Percentiles rank a stretch among this genome's conserved stretches.
Evolutionary conservation across 2,113 vertebrate genomes (phyloP).

Genomic region (Nannospalax galili): DNA sequence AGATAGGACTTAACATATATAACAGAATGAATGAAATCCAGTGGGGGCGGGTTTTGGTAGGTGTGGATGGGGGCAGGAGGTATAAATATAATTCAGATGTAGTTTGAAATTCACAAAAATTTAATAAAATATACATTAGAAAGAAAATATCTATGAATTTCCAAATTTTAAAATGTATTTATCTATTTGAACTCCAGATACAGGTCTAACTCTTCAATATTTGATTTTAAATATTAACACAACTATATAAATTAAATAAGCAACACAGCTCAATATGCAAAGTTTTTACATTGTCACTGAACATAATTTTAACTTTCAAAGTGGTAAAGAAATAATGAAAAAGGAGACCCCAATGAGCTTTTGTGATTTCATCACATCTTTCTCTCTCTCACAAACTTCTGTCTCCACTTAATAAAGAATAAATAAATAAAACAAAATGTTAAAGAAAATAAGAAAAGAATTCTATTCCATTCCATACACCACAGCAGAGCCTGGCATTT

Average conservation of each 20-base stretch:
- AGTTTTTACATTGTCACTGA: background rate
- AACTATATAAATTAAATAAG: background rate
- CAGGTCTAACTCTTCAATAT: background rate
- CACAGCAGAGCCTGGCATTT: background rate
- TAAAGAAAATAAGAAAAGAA: background rate
- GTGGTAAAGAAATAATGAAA: background rate
- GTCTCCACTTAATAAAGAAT: background rate
- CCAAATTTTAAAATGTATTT: background rate
- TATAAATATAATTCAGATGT: too few species aligned
- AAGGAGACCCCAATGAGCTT: background rate
- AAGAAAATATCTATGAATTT: too few species aligned
- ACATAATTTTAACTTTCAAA: background rate
- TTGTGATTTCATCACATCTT: too few species aligned
- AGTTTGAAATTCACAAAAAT: too few species aligned
- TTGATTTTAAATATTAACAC: background rate
- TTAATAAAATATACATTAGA: too few species aligned
- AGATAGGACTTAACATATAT: too few species aligned
- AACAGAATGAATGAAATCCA: too few species aligned
- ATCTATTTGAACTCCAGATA: background rate
- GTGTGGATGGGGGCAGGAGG: too few species aligned
- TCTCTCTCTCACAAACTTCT: accelerated
- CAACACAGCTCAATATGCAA: background rate
- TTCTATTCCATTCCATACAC: background rate
- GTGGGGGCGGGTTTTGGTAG: too few species aligned
- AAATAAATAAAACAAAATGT: too few species aligned